Evolutionary conservation across 2,888 invertebrate species (phyloP).

Genomic region (Phengaris arion): DNA sequence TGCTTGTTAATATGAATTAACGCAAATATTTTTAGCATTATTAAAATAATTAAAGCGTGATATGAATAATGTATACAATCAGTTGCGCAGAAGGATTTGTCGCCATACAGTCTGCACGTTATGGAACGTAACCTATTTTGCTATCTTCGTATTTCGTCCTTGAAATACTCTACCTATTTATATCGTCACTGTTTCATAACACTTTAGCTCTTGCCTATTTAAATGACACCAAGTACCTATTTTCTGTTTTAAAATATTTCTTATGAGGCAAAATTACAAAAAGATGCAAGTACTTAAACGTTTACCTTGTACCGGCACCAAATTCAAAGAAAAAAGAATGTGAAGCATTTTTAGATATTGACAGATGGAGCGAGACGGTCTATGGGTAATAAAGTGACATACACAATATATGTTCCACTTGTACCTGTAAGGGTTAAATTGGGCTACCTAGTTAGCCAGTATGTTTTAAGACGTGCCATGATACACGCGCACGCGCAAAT

Average conservation of each 20-base stretch:
- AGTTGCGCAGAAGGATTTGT: not conserved
- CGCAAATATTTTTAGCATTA: not conserved
- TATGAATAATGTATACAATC: not conserved
- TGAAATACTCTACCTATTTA: not conserved
- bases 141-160: not conserved
- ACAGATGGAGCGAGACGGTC: too few relatives aligned
- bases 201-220: not conserved
- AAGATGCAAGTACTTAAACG: too few relatives aligned
- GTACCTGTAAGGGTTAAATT: too few relatives aligned
- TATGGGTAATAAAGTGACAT: too few relatives aligned
- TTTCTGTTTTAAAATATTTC: not conserved
- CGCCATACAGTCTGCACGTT: constrained; percentile 10
- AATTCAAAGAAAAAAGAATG: too few relatives aligned
- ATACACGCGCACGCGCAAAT: too few relatives aligned
- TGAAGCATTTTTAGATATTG: too few relatives aligned
- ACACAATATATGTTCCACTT: too few relatives aligned
- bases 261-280: too few relatives aligned
- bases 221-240: not conserved
- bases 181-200: not conserved
- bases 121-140: not conserved
- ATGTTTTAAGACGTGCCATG: too few relatives aligned
- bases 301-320: too few relatives aligned
- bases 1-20: not conserved
- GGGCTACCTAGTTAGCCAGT: too few relatives aligned
- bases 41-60: not conserved